A percentile compares a stretch with the other conserved stretches of the same genome.
Evolutionary conservation across 2,888 invertebrate species (phyloP).

Genomic region (Epirrhoe alternata): DNA sequence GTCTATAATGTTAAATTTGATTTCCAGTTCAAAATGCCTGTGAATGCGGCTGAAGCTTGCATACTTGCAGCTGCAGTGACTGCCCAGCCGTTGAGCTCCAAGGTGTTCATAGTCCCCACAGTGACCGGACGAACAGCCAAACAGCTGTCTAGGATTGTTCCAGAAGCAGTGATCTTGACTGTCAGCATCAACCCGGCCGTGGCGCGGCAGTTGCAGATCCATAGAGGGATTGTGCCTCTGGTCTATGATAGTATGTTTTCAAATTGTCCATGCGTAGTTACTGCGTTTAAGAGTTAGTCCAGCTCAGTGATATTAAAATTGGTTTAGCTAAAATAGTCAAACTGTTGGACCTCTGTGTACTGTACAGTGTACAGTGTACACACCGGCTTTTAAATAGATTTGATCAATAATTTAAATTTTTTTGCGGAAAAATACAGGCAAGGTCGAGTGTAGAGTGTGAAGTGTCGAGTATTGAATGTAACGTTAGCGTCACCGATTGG

Average conservation of each 20-base stretch:
- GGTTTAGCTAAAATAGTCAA: too few relatives aligned
- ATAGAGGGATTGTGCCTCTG: slow-evolving; percentile 66
- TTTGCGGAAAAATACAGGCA: too few relatives aligned
- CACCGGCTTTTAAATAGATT: too few relatives aligned
- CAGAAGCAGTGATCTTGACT: slow-evolving; percentile 46
- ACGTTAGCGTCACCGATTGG: too few relatives aligned
- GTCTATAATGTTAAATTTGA: too few relatives aligned
- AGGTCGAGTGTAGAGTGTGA: too few relatives aligned
- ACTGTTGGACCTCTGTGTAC: too few relatives aligned
- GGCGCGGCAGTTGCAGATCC: slow-evolving; percentile 84
- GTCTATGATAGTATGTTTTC: slow-evolving; percentile 64
- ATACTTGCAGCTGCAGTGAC: slow-evolving; percentile 46
- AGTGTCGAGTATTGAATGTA: too few relatives aligned
- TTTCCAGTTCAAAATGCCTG: slow-evolving; percentile 48
- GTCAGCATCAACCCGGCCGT: slow-evolving; percentile 56
- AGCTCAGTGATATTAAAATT: too few relatives aligned
- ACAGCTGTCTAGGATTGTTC: slow-evolving; percentile 44
- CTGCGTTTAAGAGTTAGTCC: not conserved
- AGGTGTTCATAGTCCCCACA: slow-evolving; percentile 49
- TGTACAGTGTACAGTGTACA: too few relatives aligned
- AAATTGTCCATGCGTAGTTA: not conserved
- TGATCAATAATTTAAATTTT: too few relatives aligned
- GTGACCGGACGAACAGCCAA: slow-evolving; percentile 52
- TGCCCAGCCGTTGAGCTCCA: slow-evolving; percentile 40
- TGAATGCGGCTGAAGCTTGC: slow-evolving; percentile 53